Conservation (phyloP, 2,888 invertebrate genomes). For the Nowickia ferox region DNA sequence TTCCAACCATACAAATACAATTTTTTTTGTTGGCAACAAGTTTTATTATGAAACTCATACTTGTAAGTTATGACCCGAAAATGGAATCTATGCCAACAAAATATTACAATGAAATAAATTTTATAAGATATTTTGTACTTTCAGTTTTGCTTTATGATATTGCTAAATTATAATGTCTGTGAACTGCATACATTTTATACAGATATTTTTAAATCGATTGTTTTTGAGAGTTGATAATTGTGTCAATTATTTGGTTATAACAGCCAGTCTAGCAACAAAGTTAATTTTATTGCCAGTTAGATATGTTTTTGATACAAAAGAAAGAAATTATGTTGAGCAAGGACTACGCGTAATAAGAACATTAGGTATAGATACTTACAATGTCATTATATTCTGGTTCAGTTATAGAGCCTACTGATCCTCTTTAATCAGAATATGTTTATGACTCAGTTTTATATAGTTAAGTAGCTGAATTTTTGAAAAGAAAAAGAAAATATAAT, state of each 20-base stretch:
- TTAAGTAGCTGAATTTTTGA: too few relatives aligned
- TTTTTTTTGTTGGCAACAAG: constrained; percentile 65
- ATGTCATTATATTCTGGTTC: too few relatives aligned
- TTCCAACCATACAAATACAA: constrained; percentile 5
- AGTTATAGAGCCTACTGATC: too few relatives aligned
- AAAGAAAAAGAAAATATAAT: too few relatives aligned
- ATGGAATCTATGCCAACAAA: constrained; percentile 60
- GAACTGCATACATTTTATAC: constrained; percentile 16
- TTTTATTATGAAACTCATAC: constrained; percentile 63
- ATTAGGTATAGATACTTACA: too few relatives aligned
- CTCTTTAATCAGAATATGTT: too few relatives aligned
- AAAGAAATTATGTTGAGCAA: not conserved
- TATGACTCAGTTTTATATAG: too few relatives aligned
- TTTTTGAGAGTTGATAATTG: constrained; percentile 57
- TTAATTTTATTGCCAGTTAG: constrained; percentile 18
- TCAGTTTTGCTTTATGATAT: constrained; percentile 6
- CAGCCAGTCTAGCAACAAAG: constrained; percentile 38
- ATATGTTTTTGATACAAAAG: not conserved
- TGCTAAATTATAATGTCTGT: constrained; percentile 8
- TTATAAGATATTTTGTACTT: constrained; percentile 12
- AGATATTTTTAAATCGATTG: constrained; percentile 49
- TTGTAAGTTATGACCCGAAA: constrained; percentile 62
- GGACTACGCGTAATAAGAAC: too few relatives aligned
- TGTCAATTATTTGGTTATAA: constrained; percentile 62
- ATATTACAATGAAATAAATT: constrained; percentile 54